Conservation (phyloP, 2,113 vertebrate genomes). For the Onychostoma macrolepis region DNA sequence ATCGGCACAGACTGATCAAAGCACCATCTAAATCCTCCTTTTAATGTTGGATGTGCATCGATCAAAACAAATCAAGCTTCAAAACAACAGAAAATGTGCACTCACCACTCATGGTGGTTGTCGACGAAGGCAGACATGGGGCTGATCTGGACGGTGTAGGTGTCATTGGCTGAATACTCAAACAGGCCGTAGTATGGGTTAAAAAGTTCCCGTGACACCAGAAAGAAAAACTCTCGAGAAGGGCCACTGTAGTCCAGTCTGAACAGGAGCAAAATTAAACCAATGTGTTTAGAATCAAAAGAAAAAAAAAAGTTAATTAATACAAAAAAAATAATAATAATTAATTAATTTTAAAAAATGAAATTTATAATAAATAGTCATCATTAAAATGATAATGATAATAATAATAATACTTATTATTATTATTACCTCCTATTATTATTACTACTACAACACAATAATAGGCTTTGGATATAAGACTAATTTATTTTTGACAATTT, state of each 20-base stretch:
- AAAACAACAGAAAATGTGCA: neutral
- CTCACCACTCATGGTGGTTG: conserved; percentile 99
- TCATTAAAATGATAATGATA: neutral
- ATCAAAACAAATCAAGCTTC: neutral
- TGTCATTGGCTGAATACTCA: conserved; percentile 99
- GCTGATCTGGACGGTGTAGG: conserved; percentile 99
- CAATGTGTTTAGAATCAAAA: neutral
- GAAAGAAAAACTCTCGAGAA: conserved; percentile 97
- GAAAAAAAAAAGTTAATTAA: too few species aligned
- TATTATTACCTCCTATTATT: too few species aligned
- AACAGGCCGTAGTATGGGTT: conserved; percentile 98
- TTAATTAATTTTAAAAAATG: too few species aligned
- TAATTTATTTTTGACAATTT: too few species aligned
- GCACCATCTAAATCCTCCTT: neutral
- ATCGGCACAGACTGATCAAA: neutral
- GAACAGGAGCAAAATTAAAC: conserved; percentile 28
- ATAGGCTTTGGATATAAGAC: too few species aligned
- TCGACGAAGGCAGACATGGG: conserved; percentile 99
- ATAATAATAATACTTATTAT: too few species aligned
- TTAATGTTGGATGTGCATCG: neutral
- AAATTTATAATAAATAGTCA: neutral
- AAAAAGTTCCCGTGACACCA: conserved; percentile 97
- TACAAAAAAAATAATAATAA: too few species aligned
- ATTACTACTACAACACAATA: too few species aligned
- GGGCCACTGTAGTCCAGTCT: conserved; percentile 99